phyloP scores from a whole-genome alignment of 2,113 vertebrate genomes.

The Notechis scutatus region DNA sequence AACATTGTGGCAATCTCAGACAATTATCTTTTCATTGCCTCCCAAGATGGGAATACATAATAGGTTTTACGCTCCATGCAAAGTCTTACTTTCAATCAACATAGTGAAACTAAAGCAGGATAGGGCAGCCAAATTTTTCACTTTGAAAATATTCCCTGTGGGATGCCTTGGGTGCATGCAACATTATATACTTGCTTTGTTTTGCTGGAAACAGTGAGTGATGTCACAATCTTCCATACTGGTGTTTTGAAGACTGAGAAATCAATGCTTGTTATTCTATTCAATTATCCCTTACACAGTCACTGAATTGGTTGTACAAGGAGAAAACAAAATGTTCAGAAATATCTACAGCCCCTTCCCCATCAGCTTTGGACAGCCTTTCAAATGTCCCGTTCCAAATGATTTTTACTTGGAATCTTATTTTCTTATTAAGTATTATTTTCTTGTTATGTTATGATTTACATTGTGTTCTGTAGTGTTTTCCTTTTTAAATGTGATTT shows the following conservation, averaged over 20 bases:
- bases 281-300: neutral
- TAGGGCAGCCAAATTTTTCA: neutral
- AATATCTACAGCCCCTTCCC: neutral
- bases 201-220: neutral
- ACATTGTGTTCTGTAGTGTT: neutral
- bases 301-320: neutral
- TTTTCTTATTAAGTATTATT: neutral
- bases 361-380: neutral
- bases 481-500: neutral
- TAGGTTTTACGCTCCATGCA: neutral
- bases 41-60: slow-evolving; percentile 6
- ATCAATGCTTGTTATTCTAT: neutral
- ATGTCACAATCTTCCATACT: neutral
- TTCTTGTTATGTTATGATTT: neutral
- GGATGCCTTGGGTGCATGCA: neutral
- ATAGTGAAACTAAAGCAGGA: neutral
- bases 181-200: neutral
- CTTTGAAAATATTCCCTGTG: neutral
- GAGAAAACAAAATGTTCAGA: neutral
- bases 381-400: neutral
- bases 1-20: slow-evolving; percentile 5
- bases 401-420: neutral
- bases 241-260: neutral
- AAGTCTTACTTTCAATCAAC: neutral
- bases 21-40: slow-evolving; percentile 9